Conservation (phyloP, 2,888 invertebrate genomes). For the Esperia sulphurella region DNA sequence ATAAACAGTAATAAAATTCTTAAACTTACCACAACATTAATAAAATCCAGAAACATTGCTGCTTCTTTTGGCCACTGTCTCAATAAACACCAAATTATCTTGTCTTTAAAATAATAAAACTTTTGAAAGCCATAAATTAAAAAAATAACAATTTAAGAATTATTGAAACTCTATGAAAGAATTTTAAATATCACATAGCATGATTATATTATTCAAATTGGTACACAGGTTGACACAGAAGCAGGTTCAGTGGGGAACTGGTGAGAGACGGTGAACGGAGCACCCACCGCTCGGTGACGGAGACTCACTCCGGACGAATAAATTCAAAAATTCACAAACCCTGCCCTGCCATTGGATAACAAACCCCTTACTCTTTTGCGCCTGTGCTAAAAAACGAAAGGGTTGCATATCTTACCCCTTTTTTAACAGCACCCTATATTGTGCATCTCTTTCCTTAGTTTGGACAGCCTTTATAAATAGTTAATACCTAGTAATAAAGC, state of each 20-base stretch:
- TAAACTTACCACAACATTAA: too few relatives aligned
- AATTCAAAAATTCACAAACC: conserved; percentile 55
- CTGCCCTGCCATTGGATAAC: conserved; percentile 64
- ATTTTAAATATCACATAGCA: not conserved
- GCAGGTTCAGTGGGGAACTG: conserved; percentile 48
- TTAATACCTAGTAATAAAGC: not conserved
- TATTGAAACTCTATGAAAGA: not conserved
- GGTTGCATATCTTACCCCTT: conserved; percentile 70
- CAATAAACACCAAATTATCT: too few relatives aligned
- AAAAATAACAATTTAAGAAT: not conserved
- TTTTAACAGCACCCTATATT: conserved; percentile 51
- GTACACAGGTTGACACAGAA: conserved; percentile 38
- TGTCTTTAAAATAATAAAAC: too few relatives aligned
- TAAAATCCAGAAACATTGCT: too few relatives aligned
- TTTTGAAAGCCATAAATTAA: not conserved
- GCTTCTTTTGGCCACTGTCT: too few relatives aligned
- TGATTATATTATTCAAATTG: conserved; percentile 24
- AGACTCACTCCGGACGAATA: conserved; percentile 49
- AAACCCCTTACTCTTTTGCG: conserved; percentile 65
- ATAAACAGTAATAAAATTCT: too few relatives aligned
- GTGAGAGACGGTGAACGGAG: conserved; percentile 31
- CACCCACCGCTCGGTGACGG: conserved; percentile 34
- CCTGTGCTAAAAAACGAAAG: conserved; percentile 76
- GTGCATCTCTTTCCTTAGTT: conserved; percentile 36
- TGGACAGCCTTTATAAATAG: not conserved